A percentile compares a stretch with the other conserved stretches of the same genome.
phyloP scores from a whole-genome alignment of 2,113 vertebrate species.

The Vulpes ferrilata region DNA sequence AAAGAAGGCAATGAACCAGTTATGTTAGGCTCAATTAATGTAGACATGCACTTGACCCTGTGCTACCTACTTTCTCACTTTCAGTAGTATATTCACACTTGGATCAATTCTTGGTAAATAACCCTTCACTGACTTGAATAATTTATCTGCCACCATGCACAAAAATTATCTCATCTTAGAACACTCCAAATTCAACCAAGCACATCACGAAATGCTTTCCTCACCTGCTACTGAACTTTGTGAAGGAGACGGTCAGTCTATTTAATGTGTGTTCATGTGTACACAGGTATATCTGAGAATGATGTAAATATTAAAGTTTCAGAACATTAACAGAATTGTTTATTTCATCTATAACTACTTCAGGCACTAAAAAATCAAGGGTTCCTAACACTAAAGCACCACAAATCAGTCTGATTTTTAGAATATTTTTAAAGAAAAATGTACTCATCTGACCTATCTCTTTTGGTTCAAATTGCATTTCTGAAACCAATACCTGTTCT shows the following conservation, averaged over 20 bases:
- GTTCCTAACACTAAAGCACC: neutral
- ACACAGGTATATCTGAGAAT: neutral
- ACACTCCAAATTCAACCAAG: neutral
- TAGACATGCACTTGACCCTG: neutral
- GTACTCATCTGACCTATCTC: constrained; percentile 1
- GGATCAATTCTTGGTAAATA: constrained; percentile 32
- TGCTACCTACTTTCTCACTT: neutral
- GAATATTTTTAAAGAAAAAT: constrained; percentile 54
- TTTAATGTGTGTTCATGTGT: neutral
- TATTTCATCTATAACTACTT: constrained; percentile 12
- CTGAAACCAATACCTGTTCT: neutral
- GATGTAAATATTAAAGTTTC: neutral
- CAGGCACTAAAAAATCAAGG: neutral
- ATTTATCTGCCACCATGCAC: neutral
- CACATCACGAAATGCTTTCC: neutral
- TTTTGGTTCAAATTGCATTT: constrained; percentile 29
- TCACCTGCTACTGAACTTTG: neutral
- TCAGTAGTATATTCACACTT: neutral
- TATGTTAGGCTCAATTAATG: neutral
- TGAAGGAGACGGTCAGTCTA: neutral
- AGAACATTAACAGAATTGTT: neutral
- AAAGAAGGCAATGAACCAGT: neutral
- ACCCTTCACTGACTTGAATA: neutral
- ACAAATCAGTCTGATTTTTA: neutral
- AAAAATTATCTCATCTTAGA: neutral